Evolutionary conservation across 2,888 invertebrate genomes (phyloP), one percentile per base, ranked within the genome.

Genomic region (Exocentrus adspersus): DNA sequence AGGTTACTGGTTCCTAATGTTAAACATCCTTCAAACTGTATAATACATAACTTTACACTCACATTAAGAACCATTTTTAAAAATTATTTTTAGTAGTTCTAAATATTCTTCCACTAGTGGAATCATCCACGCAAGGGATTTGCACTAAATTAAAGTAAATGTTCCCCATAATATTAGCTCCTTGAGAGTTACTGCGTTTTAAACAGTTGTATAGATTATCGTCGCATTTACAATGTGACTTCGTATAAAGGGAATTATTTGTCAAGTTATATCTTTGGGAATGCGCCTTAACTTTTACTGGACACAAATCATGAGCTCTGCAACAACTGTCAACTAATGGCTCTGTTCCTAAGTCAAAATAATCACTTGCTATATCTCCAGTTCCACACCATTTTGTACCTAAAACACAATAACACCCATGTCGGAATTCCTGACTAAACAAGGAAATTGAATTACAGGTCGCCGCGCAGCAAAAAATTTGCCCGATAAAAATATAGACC

Each of bases 351-450:
- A 96, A 85, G 82, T 96, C 95, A 81, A 90, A 90, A 83, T 93
- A 95, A 78, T 90, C 88, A 16, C 87, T 84, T 0, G 96, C 95
- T 71, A 94, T 89, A 81, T 95, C 95, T 0, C 95, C 95, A 0
- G 93, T 90, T 14, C 96, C 96, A 78, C 96, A 97, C 94, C 94
- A 95, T 81, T 94, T 94, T 37, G 94, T 95, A 67, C 94, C 94
- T 94, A 79, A 0, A 81, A 81, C 7, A 32, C 53, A 62, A 48
- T 32, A 51, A 59, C 37, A 16, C 42, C 14, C 14, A 41, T 41
- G n/a, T n/a, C n/a, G n/a, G n/a, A n/a, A n/a, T n/a, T n/a, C n/a
- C n/a, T n/a, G n/a, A n/a, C n/a, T n/a, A n/a, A n/a, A n/a, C n/a
- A n/a, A n/a, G n/a, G n/a, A n/a, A n/a, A n/a, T n/a, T n/a, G n/a